These are phyloP conservation scores for Brachyrhaphis roseni DNA, from an alignment of 2,797 vertebrate genomes.

Conservation along the genomic window DNA sequence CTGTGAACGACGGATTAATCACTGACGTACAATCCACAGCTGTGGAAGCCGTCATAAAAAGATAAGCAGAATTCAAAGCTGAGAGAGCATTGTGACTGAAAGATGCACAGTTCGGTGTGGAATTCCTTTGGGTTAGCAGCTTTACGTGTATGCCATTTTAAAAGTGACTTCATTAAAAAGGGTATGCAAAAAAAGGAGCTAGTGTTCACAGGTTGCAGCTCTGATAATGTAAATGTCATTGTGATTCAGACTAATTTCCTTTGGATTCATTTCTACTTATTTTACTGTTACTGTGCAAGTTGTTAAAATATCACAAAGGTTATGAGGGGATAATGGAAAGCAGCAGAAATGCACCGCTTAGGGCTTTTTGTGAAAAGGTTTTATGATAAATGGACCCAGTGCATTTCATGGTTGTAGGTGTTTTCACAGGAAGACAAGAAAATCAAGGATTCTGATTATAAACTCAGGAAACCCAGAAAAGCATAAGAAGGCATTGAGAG, in stretches of 20 bases:
- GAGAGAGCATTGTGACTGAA: conserved; percentile 15
- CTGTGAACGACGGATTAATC: conserved; percentile 60
- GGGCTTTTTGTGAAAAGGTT: background rate
- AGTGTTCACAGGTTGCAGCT: background rate
- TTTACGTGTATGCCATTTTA: conserved; percentile 23
- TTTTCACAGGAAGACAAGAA: background rate
- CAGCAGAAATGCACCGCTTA: background rate
- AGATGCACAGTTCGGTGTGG: conserved; percentile 29
- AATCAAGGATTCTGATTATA: background rate
- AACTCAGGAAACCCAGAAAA: background rate
- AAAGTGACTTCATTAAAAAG: conserved; percentile 28
- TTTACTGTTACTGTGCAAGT: conserved; percentile 31
- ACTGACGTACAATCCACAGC: conserved; percentile 44
- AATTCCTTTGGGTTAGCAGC: conserved; percentile 36
- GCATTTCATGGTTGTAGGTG: background rate
- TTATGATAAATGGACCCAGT: background rate
- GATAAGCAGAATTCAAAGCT: conserved; percentile 54
- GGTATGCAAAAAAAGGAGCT: background rate
- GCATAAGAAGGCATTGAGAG: background rate
- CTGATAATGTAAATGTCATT: background rate
- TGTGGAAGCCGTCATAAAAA: conserved; percentile 48
- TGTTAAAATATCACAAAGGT: conserved; percentile 61
- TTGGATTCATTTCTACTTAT: conserved; percentile 47
- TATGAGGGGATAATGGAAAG: conserved; percentile 32
- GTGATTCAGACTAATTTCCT: conserved; percentile 22